Evolutionary conservation across 2,113 vertebrate species (phyloP).

Genomic region (Pimephales promelas): DNA sequence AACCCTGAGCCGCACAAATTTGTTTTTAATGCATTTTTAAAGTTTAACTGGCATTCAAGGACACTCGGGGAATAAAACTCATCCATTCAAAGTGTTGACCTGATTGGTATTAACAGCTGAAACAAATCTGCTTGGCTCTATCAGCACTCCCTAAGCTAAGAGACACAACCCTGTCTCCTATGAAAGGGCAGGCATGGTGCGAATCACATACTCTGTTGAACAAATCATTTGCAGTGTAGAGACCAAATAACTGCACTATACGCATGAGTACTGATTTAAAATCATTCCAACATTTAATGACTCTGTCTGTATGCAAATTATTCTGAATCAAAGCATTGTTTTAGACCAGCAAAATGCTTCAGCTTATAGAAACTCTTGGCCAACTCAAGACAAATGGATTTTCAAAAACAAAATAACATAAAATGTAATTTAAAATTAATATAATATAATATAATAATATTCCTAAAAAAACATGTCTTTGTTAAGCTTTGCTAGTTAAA

Average conservation of each 20-base stretch:
- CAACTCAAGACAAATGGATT: background rate
- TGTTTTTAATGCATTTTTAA: slow-evolving; percentile 65
- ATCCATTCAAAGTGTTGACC: slow-evolving; percentile 58
- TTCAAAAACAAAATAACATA: background rate
- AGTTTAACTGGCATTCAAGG: slow-evolving; percentile 57
- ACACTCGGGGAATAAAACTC: slow-evolving; percentile 59
- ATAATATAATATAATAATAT: background rate
- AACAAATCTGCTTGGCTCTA: slow-evolving; percentile 46
- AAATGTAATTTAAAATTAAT: background rate
- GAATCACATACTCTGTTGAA: slow-evolving; percentile 11
- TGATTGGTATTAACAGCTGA: slow-evolving; percentile 58
- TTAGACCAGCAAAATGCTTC: background rate
- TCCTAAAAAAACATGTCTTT: too few relatives aligned
- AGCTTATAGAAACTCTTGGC: background rate
- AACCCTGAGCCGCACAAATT: slow-evolving; percentile 59
- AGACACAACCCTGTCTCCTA: slow-evolving; percentile 23
- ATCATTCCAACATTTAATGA: slow-evolving; percentile 1
- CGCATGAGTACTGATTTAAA: slow-evolving; percentile 17
- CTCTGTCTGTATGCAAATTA: background rate
- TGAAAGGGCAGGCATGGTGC: slow-evolving; percentile 9
- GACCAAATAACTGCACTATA: background rate
- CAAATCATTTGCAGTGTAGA: background rate
- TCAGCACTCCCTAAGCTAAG: slow-evolving; percentile 34
- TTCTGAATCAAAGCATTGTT: background rate
- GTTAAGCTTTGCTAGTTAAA: too few relatives aligned